Percentiles rank a stretch among this genome's conserved stretches.
These are phyloP conservation scores for Enoplosus armatus DNA, from an alignment of 2,797 vertebrate species.

Conservation along the genomic window DNA sequence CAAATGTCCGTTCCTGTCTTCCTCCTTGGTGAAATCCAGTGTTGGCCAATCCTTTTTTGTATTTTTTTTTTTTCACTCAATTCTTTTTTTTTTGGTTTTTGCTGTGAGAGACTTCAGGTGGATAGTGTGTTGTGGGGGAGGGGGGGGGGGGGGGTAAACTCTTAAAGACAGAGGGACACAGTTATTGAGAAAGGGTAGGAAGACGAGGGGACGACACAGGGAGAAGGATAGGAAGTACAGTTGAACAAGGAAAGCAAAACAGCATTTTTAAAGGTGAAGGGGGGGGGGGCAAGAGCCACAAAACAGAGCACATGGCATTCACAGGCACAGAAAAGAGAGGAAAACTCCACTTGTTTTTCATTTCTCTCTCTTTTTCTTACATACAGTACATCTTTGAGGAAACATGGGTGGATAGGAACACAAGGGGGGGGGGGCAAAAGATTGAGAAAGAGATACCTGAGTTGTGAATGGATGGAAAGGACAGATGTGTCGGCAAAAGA, in stretches of 20 bases:
- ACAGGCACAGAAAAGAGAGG: conserved; percentile 52
- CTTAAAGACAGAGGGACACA: conserved; percentile 34
- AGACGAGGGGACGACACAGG: conserved; percentile 37
- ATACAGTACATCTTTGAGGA: conserved; percentile 54
- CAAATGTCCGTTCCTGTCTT: conserved; percentile 75
- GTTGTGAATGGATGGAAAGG: conserved; percentile 74
- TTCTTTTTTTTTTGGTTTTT: conserved; percentile 69
- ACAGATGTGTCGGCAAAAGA: conserved; percentile 17
- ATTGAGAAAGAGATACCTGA: conserved; percentile 83
- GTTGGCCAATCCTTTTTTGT: conserved; percentile 49
- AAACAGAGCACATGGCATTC: conserved; percentile 50
- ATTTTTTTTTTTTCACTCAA: too few species aligned
- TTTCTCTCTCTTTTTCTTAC: conserved; percentile 41
- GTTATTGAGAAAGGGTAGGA: conserved; percentile 16
- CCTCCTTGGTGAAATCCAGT: conserved; percentile 69
- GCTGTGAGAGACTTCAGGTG: conserved; percentile 60
- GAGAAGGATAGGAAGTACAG: conserved; percentile 65
- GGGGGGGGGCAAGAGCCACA: conserved; percentile 18
- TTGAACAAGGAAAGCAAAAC: conserved; percentile 53
- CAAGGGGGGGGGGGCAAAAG: conserved; percentile 26
- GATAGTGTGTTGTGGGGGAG: conserved; percentile 2
- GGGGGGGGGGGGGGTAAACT: conserved; percentile 1
- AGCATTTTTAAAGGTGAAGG: conserved; percentile 18
- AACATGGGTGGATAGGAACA: conserved; percentile 30
- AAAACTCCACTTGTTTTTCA: conserved; percentile 17